Evolutionary conservation across 2,888 invertebrate genomes (phyloP).

Genomic region (Actias luna): DNA sequence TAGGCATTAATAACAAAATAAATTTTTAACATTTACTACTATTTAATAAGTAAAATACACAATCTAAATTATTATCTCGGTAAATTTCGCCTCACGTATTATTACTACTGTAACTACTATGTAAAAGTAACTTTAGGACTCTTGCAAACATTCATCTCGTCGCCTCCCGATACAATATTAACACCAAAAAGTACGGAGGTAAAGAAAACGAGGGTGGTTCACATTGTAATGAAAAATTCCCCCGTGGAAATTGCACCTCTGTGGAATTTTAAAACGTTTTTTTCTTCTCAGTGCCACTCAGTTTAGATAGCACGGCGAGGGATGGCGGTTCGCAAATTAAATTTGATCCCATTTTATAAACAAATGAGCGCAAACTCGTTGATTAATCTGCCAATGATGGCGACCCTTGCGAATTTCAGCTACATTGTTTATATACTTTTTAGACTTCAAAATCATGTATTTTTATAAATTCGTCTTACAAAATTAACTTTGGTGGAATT

Average conservation of each 20-base stretch:
- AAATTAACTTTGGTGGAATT: too few relatives aligned
- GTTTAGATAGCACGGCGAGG: not conserved
- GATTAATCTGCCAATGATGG: slow-evolving; percentile 6
- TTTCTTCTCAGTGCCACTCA: slow-evolving; percentile 12
- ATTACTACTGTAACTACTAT: not conserved
- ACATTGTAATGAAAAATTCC: slow-evolving; percentile 61
- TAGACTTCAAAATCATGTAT: not conserved
- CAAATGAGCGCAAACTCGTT: slow-evolving; percentile 9
- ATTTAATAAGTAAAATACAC: not conserved
- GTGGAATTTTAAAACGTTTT: slow-evolving; percentile 14
- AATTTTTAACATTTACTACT: not conserved
- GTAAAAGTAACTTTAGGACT: slow-evolving; percentile 33
- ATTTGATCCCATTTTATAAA: slow-evolving; percentile 9
- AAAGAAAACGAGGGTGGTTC: slow-evolving; percentile 49
- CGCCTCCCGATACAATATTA: slow-evolving; percentile 66
- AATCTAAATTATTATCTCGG: not conserved
- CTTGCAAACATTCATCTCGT: slow-evolving; percentile 66
- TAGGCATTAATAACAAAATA: not conserved
- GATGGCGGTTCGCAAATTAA: slow-evolving; percentile 8
- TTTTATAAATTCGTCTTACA: not conserved
- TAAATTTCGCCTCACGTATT: not conserved
- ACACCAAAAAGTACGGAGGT: slow-evolving; percentile 57
- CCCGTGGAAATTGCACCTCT: slow-evolving; percentile 37
- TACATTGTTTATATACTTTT: not conserved
- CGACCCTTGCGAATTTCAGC: not conserved